Evolutionary conservation across 2,797 vertebrate species (phyloP), one percentile per base, ranked within the genome.

Genomic region (Staurois parvus): DNA sequence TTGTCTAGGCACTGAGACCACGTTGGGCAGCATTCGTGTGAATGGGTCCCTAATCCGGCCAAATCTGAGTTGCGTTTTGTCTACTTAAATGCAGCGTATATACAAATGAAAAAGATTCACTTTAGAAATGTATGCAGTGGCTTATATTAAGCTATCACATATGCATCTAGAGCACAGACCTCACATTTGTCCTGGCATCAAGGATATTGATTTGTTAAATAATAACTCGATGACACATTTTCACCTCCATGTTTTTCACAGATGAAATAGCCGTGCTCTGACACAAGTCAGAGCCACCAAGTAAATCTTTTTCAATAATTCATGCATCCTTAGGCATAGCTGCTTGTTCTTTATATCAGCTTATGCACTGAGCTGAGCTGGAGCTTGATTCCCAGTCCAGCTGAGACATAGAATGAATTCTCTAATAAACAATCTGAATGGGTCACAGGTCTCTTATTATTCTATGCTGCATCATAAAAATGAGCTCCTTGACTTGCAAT

Each of bases 321-420:
- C 85, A 83, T 86, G 75, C 56, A 67, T 86, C 79, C 75, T 83
- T 78, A 86, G 68, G 80, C 79, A 86, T 70, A 68, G 79, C 85
- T 82, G 75, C 80, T 82, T 83, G 74, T 70, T 77, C 40, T 82
- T 29, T 86, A 40, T 73, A 86, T 86, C 76, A 86, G 76, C 85
- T 77, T 83, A 78, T 79, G 40, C 82, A 76, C 68, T 74, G 67
- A 78, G 59, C 68, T 66, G 75, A 83, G 72, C 69, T 82, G 29
- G 30, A 72, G 74, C 70, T 86, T 37, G 67, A 62, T 82, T 86
- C 69, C 29, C 81, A 17, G 67, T 67, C 67, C 85, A 83, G 85
- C 79, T 72, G 74, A 64, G 56, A 68, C 26, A 52, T 68, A 77
- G 52, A 86, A 73, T 83, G 48, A 56, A 68, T 83, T 83, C 28